Base-by-base conservation (phyloP, 2,113 vertebrate genomes). In the Leucopsar rothschildi region DNA sequence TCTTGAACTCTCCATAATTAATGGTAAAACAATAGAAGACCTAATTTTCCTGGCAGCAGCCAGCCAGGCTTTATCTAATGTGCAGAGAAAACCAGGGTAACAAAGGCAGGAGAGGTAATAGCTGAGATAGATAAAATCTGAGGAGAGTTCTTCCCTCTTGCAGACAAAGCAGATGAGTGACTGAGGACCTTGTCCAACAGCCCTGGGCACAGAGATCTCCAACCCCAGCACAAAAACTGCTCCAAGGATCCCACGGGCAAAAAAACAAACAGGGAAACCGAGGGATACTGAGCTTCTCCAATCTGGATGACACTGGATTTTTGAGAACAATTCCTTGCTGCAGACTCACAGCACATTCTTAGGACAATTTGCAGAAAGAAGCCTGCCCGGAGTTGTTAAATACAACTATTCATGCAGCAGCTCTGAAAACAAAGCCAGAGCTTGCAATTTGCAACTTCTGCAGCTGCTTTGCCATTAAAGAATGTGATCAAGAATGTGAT, bases 21-120 rank as follows among this genome's bases (percentile, higher is more conserved):
- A 87, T 68, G 79, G 73, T 95, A 90, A 96, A 96, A 95, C 96
- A 96, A 95, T 78, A 86, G 90, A 92, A 95, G 71, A 88, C 31
- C 82, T 93, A 71, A 93, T 97, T 96, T 86, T 73, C 59, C 90
- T 92, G 81, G 90, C 82, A 91, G 78, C 85, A 90, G 92, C 42
- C 70, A 65, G 82, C 57, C 33, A 69, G 82, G 87, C 60, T 88
- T 92, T 94, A 60, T 94, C 82, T 86, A 88, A 60, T 10, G 37
- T 60, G 64, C 40, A 56, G 61, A 29, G 79, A 88, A 86, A 19
- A 7, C 0, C 61, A 66, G 40, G 8, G 47, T 57, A 63, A 68
- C 56, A 85, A 81, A 80, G 72, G 56, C 75, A 90, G 50, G 82
- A 40, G 31, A 78, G 87, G 82, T 78, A 82, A 86, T 8, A 82